A percentile compares a stretch with the other conserved stretches of the same genome.
These are phyloP conservation scores for Actinia tenebrosa DNA, from an alignment of 64 coral and sea anemone species.

Conservation along the genomic window DNA sequence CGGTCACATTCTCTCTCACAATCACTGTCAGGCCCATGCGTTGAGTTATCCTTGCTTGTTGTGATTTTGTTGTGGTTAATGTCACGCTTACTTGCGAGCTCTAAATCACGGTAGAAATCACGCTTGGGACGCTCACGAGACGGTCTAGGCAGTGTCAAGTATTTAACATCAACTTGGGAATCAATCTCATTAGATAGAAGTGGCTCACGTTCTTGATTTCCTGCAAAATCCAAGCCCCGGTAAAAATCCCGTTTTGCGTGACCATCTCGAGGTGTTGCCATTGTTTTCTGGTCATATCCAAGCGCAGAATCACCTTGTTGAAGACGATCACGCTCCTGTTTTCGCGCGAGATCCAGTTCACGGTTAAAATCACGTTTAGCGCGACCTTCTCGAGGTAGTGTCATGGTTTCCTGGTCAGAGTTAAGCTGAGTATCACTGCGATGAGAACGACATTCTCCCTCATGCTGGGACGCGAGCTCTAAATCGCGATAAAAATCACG, in stretches of 20 bases:
- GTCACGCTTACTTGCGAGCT: neutral
- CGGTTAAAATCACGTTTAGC: constrained; percentile 6
- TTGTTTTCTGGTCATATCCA: neutral
- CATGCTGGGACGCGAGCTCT: neutral
- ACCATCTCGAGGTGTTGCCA: neutral
- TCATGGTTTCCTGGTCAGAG: neutral
- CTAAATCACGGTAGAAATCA: constrained; percentile 21
- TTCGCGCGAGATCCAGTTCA: constrained; percentile 8
- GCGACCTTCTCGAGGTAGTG: neutral
- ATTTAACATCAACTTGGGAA: neutral
- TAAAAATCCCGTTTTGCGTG: neutral
- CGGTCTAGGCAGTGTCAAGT: constrained; percentile 1
- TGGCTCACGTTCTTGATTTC: neutral
- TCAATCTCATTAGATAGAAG: neutral
- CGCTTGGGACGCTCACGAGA: neutral
- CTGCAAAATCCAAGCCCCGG: neutral
- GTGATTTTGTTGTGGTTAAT: neutral
- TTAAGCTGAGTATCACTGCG: neutral
- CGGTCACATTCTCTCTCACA: constrained; percentile 10
- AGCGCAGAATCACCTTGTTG: neutral
- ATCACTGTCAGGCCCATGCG: neutral
- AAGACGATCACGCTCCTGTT: neutral
- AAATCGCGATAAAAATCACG: constrained; percentile 23
- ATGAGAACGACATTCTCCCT: neutral
- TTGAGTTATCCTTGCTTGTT: neutral